A percentile compares a stretch with the other conserved stretches of the same genome.
Evolutionary conservation across 2,113 vertebrate genomes (phyloP).

Genomic region (Urocitellus parryii): DNA sequence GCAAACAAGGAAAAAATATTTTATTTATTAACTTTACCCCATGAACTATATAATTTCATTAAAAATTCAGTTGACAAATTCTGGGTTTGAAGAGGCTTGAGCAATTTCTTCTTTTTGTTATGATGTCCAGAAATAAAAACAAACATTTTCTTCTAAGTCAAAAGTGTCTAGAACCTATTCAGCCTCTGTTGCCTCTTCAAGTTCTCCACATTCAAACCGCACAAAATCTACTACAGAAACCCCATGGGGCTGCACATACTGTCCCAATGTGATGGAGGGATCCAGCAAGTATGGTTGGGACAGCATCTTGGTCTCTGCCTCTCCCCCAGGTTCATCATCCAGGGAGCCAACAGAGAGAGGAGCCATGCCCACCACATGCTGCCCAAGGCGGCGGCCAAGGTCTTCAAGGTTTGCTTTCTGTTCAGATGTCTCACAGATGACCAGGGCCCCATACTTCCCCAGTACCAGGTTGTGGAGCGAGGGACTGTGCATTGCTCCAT

Average conservation of each 20-base stretch:
- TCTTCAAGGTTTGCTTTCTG: conserved; percentile 79
- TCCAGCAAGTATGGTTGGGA: conserved; percentile 92
- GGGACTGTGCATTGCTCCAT: conserved; percentile 81
- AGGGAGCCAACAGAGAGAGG: conserved; percentile 91
- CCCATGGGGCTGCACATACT: conserved; percentile 89
- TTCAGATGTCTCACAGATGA: conserved; percentile 89
- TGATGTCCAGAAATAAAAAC: conserved; percentile 4
- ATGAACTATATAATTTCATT: conserved; percentile 7
- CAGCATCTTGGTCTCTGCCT: conserved; percentile 92
- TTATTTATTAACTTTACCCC: conserved; percentile 51
- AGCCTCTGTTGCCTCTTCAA: conserved; percentile 37
- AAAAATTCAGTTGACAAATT: conserved; percentile 45
- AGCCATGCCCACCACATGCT: conserved; percentile 94
- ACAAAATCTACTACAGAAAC: conserved; percentile 93
- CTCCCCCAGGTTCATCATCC: conserved; percentile 91
- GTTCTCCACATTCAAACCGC: conserved; percentile 93
- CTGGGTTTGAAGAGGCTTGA: conserved; percentile 37
- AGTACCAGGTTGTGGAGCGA: conserved; percentile 85
- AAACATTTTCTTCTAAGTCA: background rate
- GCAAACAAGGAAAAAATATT: conserved; percentile 28
- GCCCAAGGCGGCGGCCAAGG: conserved; percentile 91
- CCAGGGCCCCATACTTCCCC: conserved; percentile 93
- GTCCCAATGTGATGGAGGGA: conserved; percentile 91
- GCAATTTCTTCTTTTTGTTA: conserved; percentile 29
- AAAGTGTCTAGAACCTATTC: conserved; percentile 54